These are phyloP conservation scores for Drosophila fungiperda DNA, from an alignment of 2,888 invertebrate genomes.

Conservation along the genomic window DNA sequence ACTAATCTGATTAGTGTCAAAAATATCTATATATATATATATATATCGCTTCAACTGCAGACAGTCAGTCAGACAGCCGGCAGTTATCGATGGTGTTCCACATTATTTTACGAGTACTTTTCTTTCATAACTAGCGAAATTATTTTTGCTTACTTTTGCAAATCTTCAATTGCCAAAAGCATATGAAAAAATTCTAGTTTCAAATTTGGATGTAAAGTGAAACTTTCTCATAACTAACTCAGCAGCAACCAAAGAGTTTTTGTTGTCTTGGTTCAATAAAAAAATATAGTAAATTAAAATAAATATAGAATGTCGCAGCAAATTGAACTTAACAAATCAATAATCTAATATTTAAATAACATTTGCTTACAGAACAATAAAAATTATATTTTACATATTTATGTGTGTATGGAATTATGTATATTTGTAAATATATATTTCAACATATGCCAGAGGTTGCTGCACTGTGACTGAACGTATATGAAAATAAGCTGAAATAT, in stretches of 20 bases:
- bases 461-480: background rate
- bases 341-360: background rate
- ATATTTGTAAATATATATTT: background rate
- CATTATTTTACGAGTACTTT: constrained; percentile 16
- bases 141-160: constrained; percentile 7
- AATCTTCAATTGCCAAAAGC: background rate
- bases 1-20: constrained; percentile 85
- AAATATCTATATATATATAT: constrained; percentile 46
- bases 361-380: background rate
- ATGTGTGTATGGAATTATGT: background rate
- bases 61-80: constrained; percentile 60
- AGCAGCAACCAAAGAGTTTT: background rate
- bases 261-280: no score
- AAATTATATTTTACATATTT: background rate
- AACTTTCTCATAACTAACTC: background rate
- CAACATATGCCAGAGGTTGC: background rate
- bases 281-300: background rate
- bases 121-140: constrained; percentile 19
- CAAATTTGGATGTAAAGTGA: background rate
- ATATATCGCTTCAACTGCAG: constrained; percentile 56
- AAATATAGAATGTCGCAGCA: no score
- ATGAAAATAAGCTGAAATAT: background rate
- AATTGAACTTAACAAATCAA: background rate
- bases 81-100: constrained; percentile 21
- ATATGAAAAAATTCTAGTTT: background rate